phyloP scores from a whole-genome alignment of 2,113 vertebrate species.

The Rhynchomys soricoides region DNA sequence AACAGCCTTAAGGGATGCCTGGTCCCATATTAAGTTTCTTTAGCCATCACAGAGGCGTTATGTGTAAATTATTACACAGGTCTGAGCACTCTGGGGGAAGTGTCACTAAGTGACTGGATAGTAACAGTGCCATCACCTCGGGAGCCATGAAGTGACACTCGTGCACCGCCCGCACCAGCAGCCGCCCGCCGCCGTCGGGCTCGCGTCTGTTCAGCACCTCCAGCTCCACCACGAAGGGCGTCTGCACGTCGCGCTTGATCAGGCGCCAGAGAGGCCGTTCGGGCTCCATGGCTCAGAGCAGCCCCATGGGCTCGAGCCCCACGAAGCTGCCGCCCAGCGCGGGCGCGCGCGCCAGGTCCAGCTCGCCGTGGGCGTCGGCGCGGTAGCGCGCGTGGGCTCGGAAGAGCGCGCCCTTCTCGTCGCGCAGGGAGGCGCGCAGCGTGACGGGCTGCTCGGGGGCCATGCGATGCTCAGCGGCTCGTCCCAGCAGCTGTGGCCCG shows the following conservation, averaged over 20 bases:
- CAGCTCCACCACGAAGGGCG: too few relatives aligned
- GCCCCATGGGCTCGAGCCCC: too few relatives aligned
- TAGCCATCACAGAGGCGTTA: too few relatives aligned
- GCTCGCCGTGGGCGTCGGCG: constrained; percentile 70
- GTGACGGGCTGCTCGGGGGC: too few relatives aligned
- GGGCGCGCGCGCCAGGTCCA: constrained; percentile 71
- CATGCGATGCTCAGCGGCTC: background rate
- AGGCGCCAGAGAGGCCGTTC: too few relatives aligned
- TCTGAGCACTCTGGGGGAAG: too few relatives aligned
- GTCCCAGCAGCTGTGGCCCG: background rate
- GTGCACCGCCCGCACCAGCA: constrained; percentile 66
- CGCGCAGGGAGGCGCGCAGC: too few relatives aligned
- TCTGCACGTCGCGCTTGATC: too few relatives aligned
- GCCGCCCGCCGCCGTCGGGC: background rate
- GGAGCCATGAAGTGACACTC: constrained; percentile 84
- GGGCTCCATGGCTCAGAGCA: too few relatives aligned
- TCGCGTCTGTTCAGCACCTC: constrained; percentile 75
- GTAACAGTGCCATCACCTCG: background rate
- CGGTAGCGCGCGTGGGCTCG: background rate
- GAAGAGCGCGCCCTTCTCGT: too few relatives aligned
- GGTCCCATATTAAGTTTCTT: background rate
- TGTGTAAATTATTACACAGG: too few relatives aligned
- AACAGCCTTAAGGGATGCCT: background rate
- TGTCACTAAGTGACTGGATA: too few relatives aligned
- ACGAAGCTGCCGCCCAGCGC: background rate